Conservation (phyloP, 2,113 vertebrate genomes). For the Symphodus melops region DNA sequence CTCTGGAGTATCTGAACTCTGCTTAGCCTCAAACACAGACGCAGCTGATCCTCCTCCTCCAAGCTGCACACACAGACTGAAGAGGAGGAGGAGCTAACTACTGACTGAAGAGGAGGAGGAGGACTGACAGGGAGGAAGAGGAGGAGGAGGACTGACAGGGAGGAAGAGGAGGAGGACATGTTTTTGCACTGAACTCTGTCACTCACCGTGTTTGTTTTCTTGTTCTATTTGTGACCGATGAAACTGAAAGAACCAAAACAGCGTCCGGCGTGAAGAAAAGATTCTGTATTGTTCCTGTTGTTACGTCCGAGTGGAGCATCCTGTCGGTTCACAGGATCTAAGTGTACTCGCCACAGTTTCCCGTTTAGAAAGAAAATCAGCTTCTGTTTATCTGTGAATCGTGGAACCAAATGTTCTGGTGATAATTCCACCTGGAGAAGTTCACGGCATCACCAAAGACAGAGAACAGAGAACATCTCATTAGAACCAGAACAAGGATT, state of each 20-base stretch:
- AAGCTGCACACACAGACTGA: neutral
- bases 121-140: conserved; percentile 12
- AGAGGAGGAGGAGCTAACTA: conserved; percentile 8
- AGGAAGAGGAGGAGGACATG: conserved; percentile 41
- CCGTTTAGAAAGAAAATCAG: neutral
- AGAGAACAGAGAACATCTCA: no score
- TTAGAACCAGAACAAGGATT: no score
- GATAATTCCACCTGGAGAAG: no score
- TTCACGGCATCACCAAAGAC: no score
- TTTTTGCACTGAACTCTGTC: conserved; percentile 56
- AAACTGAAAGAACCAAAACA: conserved; percentile 40
- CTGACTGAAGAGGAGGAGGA: conserved; percentile 25
- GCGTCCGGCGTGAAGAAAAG: neutral
- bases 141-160: neutral
- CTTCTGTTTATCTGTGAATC: neutral
- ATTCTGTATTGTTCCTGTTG: neutral
- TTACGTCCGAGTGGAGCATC: neutral
- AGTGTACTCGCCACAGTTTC: neutral
- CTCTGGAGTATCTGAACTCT: conserved; percentile 96
- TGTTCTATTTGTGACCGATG: conserved; percentile 9
- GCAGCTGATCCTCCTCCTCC: neutral
- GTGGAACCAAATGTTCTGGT: no score
- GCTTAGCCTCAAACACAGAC: conserved; percentile 76
- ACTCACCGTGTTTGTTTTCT: conserved; percentile 22
- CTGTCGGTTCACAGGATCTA: neutral